Conservation (phyloP, 2,888 invertebrate genomes). For the Drosophila silvestris region DNA sequence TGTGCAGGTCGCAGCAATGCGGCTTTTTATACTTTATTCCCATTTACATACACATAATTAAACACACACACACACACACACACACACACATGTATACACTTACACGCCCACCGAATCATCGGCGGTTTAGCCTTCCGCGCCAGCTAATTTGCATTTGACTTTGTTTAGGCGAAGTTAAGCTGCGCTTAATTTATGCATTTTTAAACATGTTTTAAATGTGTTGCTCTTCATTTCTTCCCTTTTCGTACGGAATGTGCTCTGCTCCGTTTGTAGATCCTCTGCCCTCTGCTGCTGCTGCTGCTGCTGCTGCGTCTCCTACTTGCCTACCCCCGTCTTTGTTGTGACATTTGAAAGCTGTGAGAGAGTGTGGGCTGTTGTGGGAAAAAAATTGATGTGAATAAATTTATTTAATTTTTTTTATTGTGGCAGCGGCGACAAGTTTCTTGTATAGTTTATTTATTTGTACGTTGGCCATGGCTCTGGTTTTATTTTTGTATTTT, state of each 20-base stretch:
- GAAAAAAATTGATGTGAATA: conserved; percentile 40
- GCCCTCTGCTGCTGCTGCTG: neutral
- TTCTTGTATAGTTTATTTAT: conserved; percentile 37
- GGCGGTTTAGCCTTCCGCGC: conserved; percentile 36
- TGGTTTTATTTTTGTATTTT: neutral
- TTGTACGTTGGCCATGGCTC: conserved; percentile 41
- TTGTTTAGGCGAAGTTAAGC: conserved; percentile 47
- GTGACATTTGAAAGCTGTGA: conserved; percentile 50
- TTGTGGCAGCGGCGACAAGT: conserved; percentile 34
- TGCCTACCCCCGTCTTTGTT: conserved; percentile 21
- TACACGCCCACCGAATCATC: conserved; percentile 52
- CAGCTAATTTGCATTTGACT: conserved; percentile 69
- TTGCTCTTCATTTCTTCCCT: conserved; percentile 16
- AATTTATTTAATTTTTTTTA: conserved; percentile 12
- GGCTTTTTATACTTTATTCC: conserved; percentile 28
- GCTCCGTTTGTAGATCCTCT: conserved; percentile 9
- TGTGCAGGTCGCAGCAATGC: conserved; percentile 34
- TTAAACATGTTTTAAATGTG: conserved; percentile 66
- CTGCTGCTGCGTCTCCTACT: neutral
- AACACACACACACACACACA: conserved; percentile 10
- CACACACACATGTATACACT: neutral
- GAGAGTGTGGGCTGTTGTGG: conserved; percentile 53
- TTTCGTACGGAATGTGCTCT: conserved; percentile 8
- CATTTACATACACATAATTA: conserved; percentile 33
- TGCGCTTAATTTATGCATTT: conserved; percentile 73